A percentile compares a stretch with the other conserved stretches of the same genome.
phyloP scores from a whole-genome alignment of 2,888 invertebrate genomes.

The Drosophila merina region DNA sequence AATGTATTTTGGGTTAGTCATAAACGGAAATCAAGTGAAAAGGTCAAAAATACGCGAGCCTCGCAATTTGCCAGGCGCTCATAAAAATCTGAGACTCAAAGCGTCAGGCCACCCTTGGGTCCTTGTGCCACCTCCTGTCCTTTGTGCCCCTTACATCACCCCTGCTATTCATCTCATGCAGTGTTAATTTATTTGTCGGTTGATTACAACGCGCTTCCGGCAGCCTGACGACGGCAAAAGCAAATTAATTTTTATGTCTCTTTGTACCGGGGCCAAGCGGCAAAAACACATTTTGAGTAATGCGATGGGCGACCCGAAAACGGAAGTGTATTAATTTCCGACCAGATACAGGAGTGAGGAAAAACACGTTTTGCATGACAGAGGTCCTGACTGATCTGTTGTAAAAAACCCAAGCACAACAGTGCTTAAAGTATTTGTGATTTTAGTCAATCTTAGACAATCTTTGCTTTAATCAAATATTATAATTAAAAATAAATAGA shows the following conservation, averaged over 20 bases:
- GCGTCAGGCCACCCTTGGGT: background rate
- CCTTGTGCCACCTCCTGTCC: background rate
- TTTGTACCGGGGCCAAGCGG: slow-evolving; percentile 40
- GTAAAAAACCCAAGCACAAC: background rate
- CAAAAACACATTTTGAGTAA: slow-evolving; percentile 65
- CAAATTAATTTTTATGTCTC: slow-evolving; percentile 74
- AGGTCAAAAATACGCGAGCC: slow-evolving; percentile 61
- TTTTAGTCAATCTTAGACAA: background rate
- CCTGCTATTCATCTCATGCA: slow-evolving; percentile 21
- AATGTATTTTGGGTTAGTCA: slow-evolving; percentile 44
- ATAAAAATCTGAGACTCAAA: slow-evolving; percentile 23
- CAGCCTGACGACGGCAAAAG: slow-evolving; percentile 68
- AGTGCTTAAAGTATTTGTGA: background rate
- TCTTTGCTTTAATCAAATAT: background rate
- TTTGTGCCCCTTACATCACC: slow-evolving; percentile 5
- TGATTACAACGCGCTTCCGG: slow-evolving; percentile 74
- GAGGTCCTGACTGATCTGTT: slow-evolving; percentile 16
- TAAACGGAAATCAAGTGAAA: slow-evolving; percentile 75
- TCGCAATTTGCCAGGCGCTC: slow-evolving; percentile 63
- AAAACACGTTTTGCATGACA: background rate
- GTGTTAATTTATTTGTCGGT: slow-evolving; percentile 77
- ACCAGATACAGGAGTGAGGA: slow-evolving; percentile 24
- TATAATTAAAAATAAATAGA: background rate
- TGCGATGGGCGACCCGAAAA: slow-evolving; percentile 49
- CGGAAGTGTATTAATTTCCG: slow-evolving; percentile 77